Percentiles rank a stretch among this genome's conserved stretches.
These are phyloP conservation scores for Daboia siamensis DNA, from an alignment of 2,113 vertebrate species.

Conservation along the genomic window DNA sequence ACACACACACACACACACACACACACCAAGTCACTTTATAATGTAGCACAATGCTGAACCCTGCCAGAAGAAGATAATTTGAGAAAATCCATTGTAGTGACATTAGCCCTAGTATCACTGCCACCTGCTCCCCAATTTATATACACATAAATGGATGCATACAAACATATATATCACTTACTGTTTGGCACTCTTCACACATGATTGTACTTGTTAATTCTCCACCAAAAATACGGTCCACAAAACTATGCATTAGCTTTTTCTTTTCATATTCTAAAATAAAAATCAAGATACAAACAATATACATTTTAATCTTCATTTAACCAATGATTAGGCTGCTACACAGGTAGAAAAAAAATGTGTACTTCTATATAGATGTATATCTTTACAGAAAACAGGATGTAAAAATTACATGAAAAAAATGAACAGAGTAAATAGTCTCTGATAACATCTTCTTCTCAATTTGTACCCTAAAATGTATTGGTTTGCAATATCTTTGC, in stretches of 20 bases:
- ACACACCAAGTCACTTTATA: not conserved
- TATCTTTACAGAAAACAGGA: not conserved
- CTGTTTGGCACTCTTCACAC: conserved; percentile 92
- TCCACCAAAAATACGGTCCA: conserved; percentile 92
- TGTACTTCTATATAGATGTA: not conserved
- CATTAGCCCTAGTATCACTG: not conserved
- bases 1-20: no score
- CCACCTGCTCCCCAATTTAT: not conserved
- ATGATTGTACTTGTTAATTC: conserved; percentile 91
- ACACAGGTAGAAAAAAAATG: not conserved
- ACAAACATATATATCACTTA: conserved; percentile 61
- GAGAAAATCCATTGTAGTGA: not conserved
- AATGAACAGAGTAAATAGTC: not conserved
- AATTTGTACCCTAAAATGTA: not conserved
- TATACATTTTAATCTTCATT: not conserved
- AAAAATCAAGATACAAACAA: not conserved
- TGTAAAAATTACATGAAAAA: not conserved
- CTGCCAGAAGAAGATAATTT: not conserved
- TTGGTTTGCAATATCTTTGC: not conserved
- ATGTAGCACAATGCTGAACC: not conserved
- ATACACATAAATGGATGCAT: not conserved
- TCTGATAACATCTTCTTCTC: not conserved
- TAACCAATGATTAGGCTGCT: not conserved
- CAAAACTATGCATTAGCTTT: conserved; percentile 78
- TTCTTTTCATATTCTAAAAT: conserved; percentile 87